phyloP scores from a whole-genome alignment of 2,113 vertebrate species.

The Xenopus laevis region DNA sequence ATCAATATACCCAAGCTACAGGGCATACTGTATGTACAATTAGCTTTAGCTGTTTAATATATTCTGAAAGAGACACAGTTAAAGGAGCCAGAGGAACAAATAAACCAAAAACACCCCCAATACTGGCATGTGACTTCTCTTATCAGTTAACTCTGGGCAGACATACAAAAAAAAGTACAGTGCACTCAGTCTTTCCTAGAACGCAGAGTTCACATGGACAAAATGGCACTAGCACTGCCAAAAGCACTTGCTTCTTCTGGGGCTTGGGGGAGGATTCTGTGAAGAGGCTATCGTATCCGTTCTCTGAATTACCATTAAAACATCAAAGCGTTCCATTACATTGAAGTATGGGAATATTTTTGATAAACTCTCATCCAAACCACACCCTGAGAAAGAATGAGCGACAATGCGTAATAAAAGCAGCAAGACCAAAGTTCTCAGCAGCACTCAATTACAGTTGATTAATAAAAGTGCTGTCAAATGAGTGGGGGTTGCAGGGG shows the following conservation, averaged over 20 bases:
- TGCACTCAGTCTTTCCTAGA: constrained; percentile 58
- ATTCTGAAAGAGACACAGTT: too few species aligned
- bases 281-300: constrained; percentile 2
- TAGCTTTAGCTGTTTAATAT: too few species aligned
- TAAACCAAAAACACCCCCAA: background rate
- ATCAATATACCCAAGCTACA: too few species aligned
- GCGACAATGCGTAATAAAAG: background rate
- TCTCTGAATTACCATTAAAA: background rate
- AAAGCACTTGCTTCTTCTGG: constrained; percentile 49
- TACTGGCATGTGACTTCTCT: background rate
- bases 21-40: too few species aligned
- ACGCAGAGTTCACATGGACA: constrained; percentile 47
- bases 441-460: constrained; percentile 1
- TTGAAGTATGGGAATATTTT: constrained; percentile 19
- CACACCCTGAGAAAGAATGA: constrained; percentile 23
- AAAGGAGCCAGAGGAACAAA: too few species aligned
- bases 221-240: constrained; percentile 52
- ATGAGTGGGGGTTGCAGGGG: background rate
- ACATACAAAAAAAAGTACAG: constrained; percentile 38
- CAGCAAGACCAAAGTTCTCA: constrained; percentile 14
- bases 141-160: constrained; percentile 21
- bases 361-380: constrained; percentile 11
- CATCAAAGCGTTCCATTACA: constrained; percentile 25
- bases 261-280: constrained; percentile 18
- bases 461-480: background rate